Percentiles rank a stretch among this genome's conserved stretches.
Evolutionary conservation across 1,140 invertebrate species (phyloP).

Genomic region (Sitophilus oryzae): DNA sequence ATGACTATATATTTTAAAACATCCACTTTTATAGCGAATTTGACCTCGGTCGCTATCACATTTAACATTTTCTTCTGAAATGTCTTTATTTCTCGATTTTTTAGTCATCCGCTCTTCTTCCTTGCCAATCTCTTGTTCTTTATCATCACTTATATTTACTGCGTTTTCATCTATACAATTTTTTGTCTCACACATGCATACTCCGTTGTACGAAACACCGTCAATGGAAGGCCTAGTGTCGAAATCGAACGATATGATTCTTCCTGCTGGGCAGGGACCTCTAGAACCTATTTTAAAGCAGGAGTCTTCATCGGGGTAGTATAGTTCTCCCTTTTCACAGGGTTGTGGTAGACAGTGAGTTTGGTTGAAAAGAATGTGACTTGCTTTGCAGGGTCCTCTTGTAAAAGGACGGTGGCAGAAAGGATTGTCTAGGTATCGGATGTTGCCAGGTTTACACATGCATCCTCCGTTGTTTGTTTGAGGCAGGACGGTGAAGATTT

Average conservation of each 20-base stretch:
- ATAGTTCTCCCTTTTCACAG: slow-evolving; percentile 64
- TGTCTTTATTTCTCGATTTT: no score
- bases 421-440: slow-evolving; percentile 57
- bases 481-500: slow-evolving; percentile 53
- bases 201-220: slow-evolving; percentile 73
- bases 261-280: slow-evolving; percentile 63
- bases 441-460: slow-evolving; percentile 63
- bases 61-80: slow-evolving; percentile 39
- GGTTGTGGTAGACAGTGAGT: slow-evolving; percentile 57
- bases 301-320: slow-evolving; percentile 62
- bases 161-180: slow-evolving; percentile 21
- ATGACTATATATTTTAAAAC: slow-evolving; percentile 65
- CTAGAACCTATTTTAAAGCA: slow-evolving; percentile 69
- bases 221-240: slow-evolving; percentile 65
- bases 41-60: slow-evolving; percentile 56
- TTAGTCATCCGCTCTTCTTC: slow-evolving; percentile 21
- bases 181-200: slow-evolving; percentile 60
- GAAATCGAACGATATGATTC: slow-evolving; percentile 72
- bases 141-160: slow-evolving; percentile 7
- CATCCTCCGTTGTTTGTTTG: slow-evolving; percentile 51
- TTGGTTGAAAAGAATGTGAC: slow-evolving; percentile 60
- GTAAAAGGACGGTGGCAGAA: slow-evolving; percentile 71
- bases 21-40: slow-evolving; percentile 56
- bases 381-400: slow-evolving; percentile 61
- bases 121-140: no score